phyloP scores from a whole-genome alignment of 2,888 invertebrate genomes.

The Lithosia quadra region DNA sequence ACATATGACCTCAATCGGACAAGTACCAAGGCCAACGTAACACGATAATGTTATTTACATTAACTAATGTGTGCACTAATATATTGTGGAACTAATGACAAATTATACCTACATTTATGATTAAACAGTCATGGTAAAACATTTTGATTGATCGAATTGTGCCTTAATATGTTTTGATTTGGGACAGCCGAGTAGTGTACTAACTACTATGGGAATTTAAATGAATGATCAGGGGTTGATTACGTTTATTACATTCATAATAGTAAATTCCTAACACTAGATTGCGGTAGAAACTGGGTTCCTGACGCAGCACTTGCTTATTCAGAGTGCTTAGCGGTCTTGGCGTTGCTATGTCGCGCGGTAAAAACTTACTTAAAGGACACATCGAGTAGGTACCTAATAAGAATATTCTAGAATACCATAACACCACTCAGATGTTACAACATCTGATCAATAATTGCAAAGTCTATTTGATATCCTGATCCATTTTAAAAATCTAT shows the following conservation, averaged over 20 bases:
- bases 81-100: background rate
- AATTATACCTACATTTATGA: background rate
- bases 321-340: background rate
- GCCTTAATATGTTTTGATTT: background rate
- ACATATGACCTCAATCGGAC: background rate
- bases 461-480: too few species aligned
- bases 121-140: slow-evolving; percentile 4
- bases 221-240: background rate
- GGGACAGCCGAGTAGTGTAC: too few species aligned
- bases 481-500: too few species aligned
- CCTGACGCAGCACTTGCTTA: background rate
- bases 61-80: background rate
- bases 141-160: background rate
- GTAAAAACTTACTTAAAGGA: background rate
- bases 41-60: background rate
- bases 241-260: background rate
- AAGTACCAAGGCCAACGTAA: background rate
- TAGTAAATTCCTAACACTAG: background rate
- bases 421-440: background rate
- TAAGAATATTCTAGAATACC: background rate
- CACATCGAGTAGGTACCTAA: background rate
- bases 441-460: background rate
- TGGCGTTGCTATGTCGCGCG: background rate
- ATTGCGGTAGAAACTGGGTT: background rate
- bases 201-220: too few species aligned